Evolutionary conservation across 2,888 invertebrate genomes (phyloP).

Genomic region (Dendrolimus pini): DNA sequence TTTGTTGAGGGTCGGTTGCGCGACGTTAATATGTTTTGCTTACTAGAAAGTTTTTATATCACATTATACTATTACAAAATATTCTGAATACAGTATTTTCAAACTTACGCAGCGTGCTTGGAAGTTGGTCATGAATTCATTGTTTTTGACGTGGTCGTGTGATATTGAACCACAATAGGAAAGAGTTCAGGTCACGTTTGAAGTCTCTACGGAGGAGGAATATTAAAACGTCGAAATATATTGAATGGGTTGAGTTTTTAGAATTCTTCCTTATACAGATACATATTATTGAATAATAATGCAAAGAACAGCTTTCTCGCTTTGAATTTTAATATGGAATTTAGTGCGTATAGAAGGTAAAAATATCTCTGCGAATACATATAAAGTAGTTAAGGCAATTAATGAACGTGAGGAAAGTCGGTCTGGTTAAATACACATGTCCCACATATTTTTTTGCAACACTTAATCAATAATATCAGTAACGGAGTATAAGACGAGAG

Average conservation of each 20-base stretch:
- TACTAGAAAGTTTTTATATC: constrained; percentile 11
- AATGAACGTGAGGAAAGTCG: not conserved
- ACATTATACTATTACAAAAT: constrained; percentile 44
- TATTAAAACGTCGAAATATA: constrained; percentile 50
- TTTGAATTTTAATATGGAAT: constrained; percentile 7
- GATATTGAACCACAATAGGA: constrained; percentile 67
- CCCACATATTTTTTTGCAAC: constrained; percentile 9
- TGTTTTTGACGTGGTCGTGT: constrained; percentile 65
- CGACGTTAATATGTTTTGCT: too few species aligned
- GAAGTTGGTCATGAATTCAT: constrained; percentile 69
- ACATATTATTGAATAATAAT: constrained; percentile 23
- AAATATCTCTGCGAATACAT: too few species aligned
- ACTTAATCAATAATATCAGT: constrained; percentile 21
- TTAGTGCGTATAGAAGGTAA: not conserved
- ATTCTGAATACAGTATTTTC: constrained; percentile 42
- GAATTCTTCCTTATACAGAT: constrained; percentile 46
- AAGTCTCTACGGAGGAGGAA: constrained; percentile 48
- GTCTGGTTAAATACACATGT: not conserved
- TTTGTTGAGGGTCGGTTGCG: constrained; percentile 8
- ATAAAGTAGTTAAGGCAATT: not conserved
- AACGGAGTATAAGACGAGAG: constrained; percentile 25
- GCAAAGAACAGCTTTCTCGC: constrained; percentile 13
- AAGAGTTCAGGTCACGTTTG: constrained; percentile 70
- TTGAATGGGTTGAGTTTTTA: constrained; percentile 57
- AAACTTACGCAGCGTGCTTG: constrained; percentile 46